These are phyloP conservation scores for Argyresthia goedartella DNA, from an alignment of 2,888 invertebrate genomes.

Conservation along the genomic window DNA sequence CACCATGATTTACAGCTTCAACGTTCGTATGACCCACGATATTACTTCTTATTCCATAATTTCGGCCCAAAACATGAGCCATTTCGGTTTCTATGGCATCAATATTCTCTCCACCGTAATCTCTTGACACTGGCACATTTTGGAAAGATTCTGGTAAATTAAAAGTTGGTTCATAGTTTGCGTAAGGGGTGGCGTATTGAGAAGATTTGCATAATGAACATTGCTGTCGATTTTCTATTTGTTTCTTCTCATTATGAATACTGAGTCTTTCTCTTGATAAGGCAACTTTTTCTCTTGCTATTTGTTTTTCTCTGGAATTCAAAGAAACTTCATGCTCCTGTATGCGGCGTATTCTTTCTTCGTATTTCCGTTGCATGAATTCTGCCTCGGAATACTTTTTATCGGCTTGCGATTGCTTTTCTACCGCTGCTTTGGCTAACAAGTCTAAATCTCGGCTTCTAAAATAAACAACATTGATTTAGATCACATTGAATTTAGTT, in stretches of 20 bases:
- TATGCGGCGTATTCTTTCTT: slow-evolving; percentile 66
- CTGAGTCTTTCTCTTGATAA: slow-evolving; percentile 70
- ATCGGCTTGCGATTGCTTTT: slow-evolving; percentile 71
- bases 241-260: slow-evolving; percentile 65
- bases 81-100: slow-evolving; percentile 52
- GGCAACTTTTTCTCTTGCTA: slow-evolving; percentile 72
- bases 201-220: slow-evolving; percentile 52
- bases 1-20: too few species aligned
- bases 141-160: slow-evolving; percentile 29
- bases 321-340: slow-evolving; percentile 70
- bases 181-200: slow-evolving; percentile 27
- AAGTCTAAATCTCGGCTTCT: slow-evolving; percentile 64
- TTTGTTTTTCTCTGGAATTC: slow-evolving; percentile 69
- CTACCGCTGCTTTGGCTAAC: slow-evolving; percentile 66
- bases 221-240: slow-evolving; percentile 48
- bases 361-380: slow-evolving; percentile 64
- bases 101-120: slow-evolving; percentile 31
- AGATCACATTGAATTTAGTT: not conserved
- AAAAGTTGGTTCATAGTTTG: slow-evolving; percentile 27
- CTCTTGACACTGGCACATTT: slow-evolving; percentile 37
- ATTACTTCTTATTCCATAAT: slow-evolving; percentile 31
- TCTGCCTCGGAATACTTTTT: slow-evolving; percentile 68
- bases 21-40: not conserved
- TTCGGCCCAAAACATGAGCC: slow-evolving; percentile 42
- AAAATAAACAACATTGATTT: slow-evolving; percentile 11